A percentile compares a stretch with the other conserved stretches of the same genome.
Conservation (phyloP, 1,140 invertebrate genomes). For the Ganaspis sp. region DNA sequence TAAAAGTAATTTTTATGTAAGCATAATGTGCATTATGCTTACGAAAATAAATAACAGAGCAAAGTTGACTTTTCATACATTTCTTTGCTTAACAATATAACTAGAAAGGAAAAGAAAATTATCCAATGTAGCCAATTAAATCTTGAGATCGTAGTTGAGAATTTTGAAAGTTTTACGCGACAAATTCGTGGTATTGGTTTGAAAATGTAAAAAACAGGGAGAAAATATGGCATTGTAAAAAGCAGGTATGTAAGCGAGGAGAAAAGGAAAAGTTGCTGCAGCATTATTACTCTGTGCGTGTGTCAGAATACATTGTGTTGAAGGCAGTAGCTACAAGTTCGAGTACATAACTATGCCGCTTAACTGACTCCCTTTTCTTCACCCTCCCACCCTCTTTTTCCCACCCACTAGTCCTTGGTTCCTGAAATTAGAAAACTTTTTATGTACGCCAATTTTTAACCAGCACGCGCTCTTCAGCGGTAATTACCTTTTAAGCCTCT, state of each 20-base stretch:
- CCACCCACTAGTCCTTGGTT: slow-evolving; percentile 16
- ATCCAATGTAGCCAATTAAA: neutral
- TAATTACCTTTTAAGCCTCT: slow-evolving; percentile 77
- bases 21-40: neutral
- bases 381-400: neutral
- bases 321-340: slow-evolving; percentile 34
- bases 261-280: slow-evolving; percentile 7
- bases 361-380: slow-evolving; percentile 36
- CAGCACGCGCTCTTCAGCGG: slow-evolving; percentile 69
- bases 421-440: slow-evolving; percentile 77
- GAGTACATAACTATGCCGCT: slow-evolving; percentile 52
- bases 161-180: neutral
- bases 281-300: slow-evolving; percentile 51
- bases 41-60: no score
- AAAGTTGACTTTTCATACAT: no score
- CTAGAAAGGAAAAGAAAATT: no score
- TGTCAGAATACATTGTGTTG: slow-evolving; percentile 46
- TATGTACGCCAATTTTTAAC: slow-evolving; percentile 76
- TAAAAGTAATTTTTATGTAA: no score
- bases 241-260: neutral
- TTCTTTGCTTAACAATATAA: no score
- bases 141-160: neutral
- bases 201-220: neutral
- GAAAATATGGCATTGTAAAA: slow-evolving; percentile 20
- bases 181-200: neutral